Evolutionary conservation across 2,888 invertebrate species (phyloP), one percentile per base, ranked within the genome.

Genomic region (Tolmerus cingulatus): DNA sequence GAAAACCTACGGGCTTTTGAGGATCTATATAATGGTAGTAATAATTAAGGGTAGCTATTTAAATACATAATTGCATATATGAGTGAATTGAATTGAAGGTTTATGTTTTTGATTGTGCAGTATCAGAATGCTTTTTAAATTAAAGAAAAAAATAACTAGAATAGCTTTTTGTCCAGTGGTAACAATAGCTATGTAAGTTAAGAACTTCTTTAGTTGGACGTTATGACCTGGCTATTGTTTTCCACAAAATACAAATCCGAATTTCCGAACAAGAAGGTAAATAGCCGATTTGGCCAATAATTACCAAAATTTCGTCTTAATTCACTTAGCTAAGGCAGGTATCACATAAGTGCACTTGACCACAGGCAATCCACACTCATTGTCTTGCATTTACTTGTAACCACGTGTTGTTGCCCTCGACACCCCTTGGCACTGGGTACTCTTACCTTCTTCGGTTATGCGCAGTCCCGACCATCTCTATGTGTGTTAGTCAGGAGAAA

Each of bases 401-500:
- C 82, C 82, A 82, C 82, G 82, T 82, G 82, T 66, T 82, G 57
- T 51, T 82, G 40, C 55, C n/a, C 82, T 37, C 16, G 37, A 23
- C 82, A 82, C 37, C 40, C 66, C 82, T 66, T 12, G 14, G 37
- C 40, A 40, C 82, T 66, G 27, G 14, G 37, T 23, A 55, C 57
- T 82, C 34, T 82, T 57, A 55, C 46, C 82, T 57, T 27, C 23
- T 27, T 66, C 40, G 82, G 23, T 82, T 57, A 82, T 82, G 82
- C 82, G 40, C 82, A 34, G 46, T 82, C 40, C 57, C 16, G n/a
- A 30, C 12, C 23, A 66, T 9, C 12, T 27, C 23, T 66, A 9
- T 66, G 27, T 74, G 74, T 85, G 85, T 40, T 74, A 5, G 85
- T 85, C 8, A 46, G 74, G 74, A 85, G 85, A 85, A 84, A 74